Evolutionary conservation across 1,140 invertebrate species (phyloP).

Genomic region (Plectrocnemia conspersa): DNA sequence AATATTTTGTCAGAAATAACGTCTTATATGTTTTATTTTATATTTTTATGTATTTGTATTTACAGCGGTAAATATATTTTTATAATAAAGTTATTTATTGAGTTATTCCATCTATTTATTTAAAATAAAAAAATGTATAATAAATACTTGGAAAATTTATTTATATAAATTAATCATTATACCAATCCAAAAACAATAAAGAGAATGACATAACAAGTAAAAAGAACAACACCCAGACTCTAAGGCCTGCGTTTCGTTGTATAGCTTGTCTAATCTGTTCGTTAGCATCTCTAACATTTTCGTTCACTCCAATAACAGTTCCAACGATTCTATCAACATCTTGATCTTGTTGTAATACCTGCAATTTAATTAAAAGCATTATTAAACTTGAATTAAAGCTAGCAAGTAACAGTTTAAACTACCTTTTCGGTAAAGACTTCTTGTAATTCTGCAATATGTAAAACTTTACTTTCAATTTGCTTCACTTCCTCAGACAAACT

Average conservation of each 20-base stretch:
- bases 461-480: conserved; percentile 87
- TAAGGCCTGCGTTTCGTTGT: conserved; percentile 88
- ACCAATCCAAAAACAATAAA: conserved; percentile 96
- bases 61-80: too few species aligned
- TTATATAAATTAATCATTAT: conserved; percentile 80
- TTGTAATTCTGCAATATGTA: conserved; percentile 94
- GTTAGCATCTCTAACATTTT: conserved; percentile 94
- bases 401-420: neutral
- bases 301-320: conserved; percentile 83
- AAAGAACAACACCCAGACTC: conserved; percentile 94
- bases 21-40: too few species aligned
- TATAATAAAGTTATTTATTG: too few species aligned
- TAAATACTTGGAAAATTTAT: conserved; percentile 12
- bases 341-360: conserved; percentile 82
- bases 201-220: conserved; percentile 94
- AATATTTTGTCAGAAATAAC: too few species aligned
- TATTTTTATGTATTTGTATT: too few species aligned
- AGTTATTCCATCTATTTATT: too few species aligned
- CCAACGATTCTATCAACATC: conserved; percentile 87
- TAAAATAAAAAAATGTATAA: too few species aligned
- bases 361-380: conserved; percentile 4
- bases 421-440: conserved; percentile 97
- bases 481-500: conserved; percentile 73
- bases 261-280: conserved; percentile 95
- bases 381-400: neutral